Base-by-base conservation (phyloP, 2,888 invertebrate species). In the Morpho deidamia region DNA sequence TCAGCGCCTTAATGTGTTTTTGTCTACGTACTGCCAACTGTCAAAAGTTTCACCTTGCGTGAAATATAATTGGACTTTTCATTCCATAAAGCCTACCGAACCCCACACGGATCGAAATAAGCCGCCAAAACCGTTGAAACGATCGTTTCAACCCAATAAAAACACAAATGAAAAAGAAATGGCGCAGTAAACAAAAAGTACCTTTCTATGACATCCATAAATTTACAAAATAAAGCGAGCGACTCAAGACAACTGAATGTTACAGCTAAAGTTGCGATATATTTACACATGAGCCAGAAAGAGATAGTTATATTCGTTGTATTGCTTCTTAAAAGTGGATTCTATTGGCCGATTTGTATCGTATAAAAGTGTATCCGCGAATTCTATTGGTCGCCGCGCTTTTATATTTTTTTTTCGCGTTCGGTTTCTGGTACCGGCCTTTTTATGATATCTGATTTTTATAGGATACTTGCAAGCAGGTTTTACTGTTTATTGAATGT, bases 371-470 rank as follows among this genome's bases (percentile, higher is more conserved):
- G 70, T 70, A 60, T 65, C 64, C 65, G 63, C 52, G 57, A 45
- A 54, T 62, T 62, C 65, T 67, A 76, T 75, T 76, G 76, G 77
- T 59, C 53, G 65, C 61, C 47, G 57, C 46, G 58, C 58, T 68
- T 76, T 49, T 49, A 49, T 69, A 64, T 68, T 69, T 71, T 70
- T 71, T 70, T 64, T 66, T 67, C 56, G 61, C 65, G 60, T 63
- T 67, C 62, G 62, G 61, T 58, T 58, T 53, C 60, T 60, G 54
- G 62, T 49, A 56, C 55, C 62, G 51, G 62, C 58, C 58, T 62
- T 74, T 78, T 79, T 76, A 76, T 69, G 73, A 74, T 73, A 70
- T 70, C 72, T 75, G 76, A 75, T 72, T 76, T 81, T 82, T 80
- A 82, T 78, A 72, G 76, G 66, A 72, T 71, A 72, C 72, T 81